These are phyloP conservation scores for Operophtera brumata DNA, from an alignment of 2,888 invertebrate species.

Conservation along the genomic window DNA sequence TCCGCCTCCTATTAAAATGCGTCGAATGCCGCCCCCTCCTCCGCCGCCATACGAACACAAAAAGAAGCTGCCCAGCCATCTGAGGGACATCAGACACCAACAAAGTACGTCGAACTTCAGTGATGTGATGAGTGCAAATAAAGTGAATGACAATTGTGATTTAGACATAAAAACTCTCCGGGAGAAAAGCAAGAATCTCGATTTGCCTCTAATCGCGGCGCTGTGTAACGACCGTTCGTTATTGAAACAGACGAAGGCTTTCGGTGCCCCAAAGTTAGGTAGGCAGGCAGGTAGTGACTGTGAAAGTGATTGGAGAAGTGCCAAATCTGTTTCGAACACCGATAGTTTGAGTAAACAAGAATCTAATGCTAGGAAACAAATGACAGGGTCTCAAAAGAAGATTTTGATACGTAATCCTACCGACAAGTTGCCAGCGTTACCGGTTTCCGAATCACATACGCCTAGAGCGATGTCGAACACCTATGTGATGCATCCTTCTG, in stretches of 20 bases:
- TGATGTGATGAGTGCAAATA: slow-evolving; percentile 56
- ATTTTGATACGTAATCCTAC: slow-evolving; percentile 85
- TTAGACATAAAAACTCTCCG: slow-evolving; percentile 90
- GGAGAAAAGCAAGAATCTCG: slow-evolving; percentile 93
- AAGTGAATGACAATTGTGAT: slow-evolving; percentile 73
- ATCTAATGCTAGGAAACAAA: slow-evolving; percentile 83
- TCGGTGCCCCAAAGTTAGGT: slow-evolving; percentile 86
- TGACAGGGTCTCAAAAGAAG: slow-evolving; percentile 82
- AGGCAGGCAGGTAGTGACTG: slow-evolving; percentile 68
- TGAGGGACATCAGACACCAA: slow-evolving; percentile 55
- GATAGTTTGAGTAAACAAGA: slow-evolving; percentile 70
- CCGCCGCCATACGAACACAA: slow-evolving; percentile 77
- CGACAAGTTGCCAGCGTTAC: slow-evolving; percentile 86
- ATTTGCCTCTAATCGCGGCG: slow-evolving; percentile 95
- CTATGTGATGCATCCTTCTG: slow-evolving; percentile 82
- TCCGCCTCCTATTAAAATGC: slow-evolving; percentile 74
- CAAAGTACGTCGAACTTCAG: slow-evolving; percentile 46
- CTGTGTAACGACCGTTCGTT: slow-evolving; percentile 95
- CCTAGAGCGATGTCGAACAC: slow-evolving; percentile 86
- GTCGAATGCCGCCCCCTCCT: slow-evolving; percentile 79
- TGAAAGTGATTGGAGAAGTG: slow-evolving; percentile 71
- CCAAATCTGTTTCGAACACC: slow-evolving; percentile 68
- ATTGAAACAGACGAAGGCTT: slow-evolving; percentile 93
- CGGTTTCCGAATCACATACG: slow-evolving; percentile 73
- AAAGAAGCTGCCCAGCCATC: slow-evolving; percentile 79